Conservation (phyloP, 2,797 vertebrate species). For the Rhabdomys pumilio region DNA sequence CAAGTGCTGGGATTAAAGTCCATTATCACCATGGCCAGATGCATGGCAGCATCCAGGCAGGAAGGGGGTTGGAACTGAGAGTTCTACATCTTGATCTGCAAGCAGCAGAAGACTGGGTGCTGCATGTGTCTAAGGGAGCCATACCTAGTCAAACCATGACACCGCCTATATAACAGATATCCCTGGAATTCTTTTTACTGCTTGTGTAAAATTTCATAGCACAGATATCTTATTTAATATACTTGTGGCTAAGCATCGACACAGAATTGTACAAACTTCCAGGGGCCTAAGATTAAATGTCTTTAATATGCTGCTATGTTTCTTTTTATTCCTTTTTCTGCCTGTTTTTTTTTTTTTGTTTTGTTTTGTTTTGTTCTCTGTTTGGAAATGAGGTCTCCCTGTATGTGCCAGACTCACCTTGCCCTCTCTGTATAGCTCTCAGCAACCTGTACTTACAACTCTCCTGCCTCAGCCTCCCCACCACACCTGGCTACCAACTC, state of each 20-base stretch:
- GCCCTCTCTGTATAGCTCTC: not conserved
- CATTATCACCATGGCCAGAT: not conserved
- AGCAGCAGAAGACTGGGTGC: not conserved
- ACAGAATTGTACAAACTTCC: constrained; percentile 32
- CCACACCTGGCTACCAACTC: not conserved
- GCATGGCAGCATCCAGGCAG: not conserved
- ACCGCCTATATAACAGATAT: constrained; percentile 7
- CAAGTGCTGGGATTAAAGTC: not conserved
- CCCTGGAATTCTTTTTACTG: constrained; percentile 45
- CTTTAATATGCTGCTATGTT: not conserved
- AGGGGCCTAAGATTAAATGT: not conserved
- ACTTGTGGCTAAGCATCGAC: not conserved
- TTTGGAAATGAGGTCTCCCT: not conserved
- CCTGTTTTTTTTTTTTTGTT: no score
- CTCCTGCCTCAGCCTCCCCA: not conserved
- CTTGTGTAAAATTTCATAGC: constrained; percentile 10
- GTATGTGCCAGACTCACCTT: not conserved
- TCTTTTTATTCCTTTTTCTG: not conserved
- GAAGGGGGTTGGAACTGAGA: not conserved
- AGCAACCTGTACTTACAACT: not conserved
- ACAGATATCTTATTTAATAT: not conserved
- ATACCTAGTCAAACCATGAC: not conserved
- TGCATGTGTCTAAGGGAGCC: not conserved
- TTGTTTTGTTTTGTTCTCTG: not conserved
- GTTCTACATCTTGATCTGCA: not conserved